These are phyloP conservation scores for Lasioglossum lativentre DNA, from an alignment of 2,888 invertebrate species.

Conservation along the genomic window DNA sequence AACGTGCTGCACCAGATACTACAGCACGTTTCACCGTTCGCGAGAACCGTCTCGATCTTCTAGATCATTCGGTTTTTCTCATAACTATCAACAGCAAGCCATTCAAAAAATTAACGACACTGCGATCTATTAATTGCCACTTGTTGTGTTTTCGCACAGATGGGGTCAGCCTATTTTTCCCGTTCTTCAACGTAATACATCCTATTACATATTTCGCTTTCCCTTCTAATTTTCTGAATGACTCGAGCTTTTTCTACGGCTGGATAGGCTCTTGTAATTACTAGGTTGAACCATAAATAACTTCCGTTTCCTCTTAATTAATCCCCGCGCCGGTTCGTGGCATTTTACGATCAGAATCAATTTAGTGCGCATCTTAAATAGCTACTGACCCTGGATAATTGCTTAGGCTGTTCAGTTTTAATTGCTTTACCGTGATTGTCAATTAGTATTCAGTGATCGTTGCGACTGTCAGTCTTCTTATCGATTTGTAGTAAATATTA, in stretches of 20 bases:
- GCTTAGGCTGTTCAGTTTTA: neutral
- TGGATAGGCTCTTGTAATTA: neutral
- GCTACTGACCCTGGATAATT: neutral
- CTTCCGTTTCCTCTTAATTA: slow-evolving; percentile 16
- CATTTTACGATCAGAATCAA: neutral
- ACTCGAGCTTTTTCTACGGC: neutral
- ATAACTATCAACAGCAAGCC: too few species aligned
- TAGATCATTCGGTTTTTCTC: too few species aligned
- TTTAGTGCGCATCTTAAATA: neutral
- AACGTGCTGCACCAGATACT: slow-evolving; percentile 14
- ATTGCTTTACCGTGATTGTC: neutral
- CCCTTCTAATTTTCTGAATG: neutral
- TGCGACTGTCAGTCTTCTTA: neutral
- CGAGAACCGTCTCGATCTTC: neutral
- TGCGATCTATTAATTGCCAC: neutral
- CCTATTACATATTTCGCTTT: neutral
- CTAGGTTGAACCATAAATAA: neutral
- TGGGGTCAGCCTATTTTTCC: neutral
- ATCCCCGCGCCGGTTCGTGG: neutral
- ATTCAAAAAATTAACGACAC: neutral
- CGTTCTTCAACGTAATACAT: neutral
- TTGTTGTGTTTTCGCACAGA: too few species aligned
- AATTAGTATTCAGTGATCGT: neutral
- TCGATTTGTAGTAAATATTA: too few species aligned
- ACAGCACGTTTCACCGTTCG: neutral